Evolutionary conservation across 2,797 vertebrate genomes (phyloP).

Genomic region (Phataginus tetradactyla): DNA sequence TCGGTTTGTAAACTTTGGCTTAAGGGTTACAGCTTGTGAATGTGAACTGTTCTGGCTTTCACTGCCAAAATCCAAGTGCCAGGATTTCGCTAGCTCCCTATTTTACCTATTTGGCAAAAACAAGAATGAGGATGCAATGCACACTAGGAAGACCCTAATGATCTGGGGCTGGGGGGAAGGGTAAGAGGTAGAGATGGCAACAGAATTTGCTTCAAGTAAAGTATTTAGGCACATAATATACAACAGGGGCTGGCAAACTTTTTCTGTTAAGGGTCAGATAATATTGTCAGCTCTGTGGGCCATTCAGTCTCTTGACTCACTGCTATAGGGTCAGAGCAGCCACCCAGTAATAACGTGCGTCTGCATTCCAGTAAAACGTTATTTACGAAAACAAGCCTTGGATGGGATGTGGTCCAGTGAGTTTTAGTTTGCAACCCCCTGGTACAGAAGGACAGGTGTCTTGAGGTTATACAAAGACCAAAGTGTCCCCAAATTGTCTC

Average conservation of each 20-base stretch:
- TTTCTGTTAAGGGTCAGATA: background rate
- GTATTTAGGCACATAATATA: too few species aligned
- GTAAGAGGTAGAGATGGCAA: fast-evolving
- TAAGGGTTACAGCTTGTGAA: background rate
- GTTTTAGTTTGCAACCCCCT: background rate
- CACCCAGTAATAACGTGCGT: fast-evolving
- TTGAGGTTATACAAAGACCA: background rate
- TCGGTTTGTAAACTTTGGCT: background rate
- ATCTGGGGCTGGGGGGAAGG: fast-evolving
- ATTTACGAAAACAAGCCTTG: background rate
- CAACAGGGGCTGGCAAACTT: background rate
- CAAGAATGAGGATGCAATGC: background rate
- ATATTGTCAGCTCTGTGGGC: fast-evolving
- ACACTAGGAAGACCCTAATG: background rate
- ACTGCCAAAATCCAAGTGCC: background rate
- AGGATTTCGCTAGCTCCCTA: background rate
- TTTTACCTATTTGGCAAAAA: conserved; percentile 15
- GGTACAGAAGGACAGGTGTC: background rate
- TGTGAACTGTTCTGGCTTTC: background rate
- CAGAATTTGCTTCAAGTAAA: background rate
- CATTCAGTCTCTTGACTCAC: background rate
- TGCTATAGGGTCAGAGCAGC: background rate
- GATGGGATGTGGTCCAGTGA: background rate
- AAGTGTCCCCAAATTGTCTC: background rate
- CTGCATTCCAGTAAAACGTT: background rate